phyloP scores from a whole-genome alignment of 2,888 invertebrate species.

The Hydrotaea cyrtoneurina region DNA sequence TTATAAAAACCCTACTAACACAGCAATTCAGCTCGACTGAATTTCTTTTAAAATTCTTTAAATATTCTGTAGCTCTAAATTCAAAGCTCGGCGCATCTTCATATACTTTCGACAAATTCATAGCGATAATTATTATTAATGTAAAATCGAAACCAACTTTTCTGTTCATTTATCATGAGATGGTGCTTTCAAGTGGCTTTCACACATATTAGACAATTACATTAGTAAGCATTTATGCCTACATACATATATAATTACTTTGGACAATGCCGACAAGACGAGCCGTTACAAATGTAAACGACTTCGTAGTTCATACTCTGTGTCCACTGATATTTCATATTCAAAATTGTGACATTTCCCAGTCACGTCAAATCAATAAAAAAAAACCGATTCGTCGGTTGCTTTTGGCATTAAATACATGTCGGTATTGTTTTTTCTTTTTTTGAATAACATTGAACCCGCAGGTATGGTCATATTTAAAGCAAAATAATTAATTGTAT shows the following conservation, averaged over 20 bases:
- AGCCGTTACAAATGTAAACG: background rate
- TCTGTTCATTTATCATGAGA: no score
- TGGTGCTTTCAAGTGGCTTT: no score
- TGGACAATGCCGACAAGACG: background rate
- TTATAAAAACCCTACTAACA: no score
- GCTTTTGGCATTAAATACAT: background rate
- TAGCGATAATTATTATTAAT: no score
- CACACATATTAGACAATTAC: no score
- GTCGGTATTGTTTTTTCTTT: no score
- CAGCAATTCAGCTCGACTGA: background rate
- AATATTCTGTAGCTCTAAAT: no score
- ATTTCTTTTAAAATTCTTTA: background rate
- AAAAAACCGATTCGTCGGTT: background rate
- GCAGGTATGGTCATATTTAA: background rate
- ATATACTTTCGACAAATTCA: no score
- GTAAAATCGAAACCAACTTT: no score
- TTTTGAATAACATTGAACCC: no score
- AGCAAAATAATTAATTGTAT: background rate
- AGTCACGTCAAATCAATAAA: conserved; percentile 18
- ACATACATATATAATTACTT: background rate
- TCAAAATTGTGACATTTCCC: conserved; percentile 5
- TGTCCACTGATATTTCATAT: background rate
- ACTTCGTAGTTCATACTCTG: background rate
- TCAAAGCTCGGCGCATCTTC: no score
- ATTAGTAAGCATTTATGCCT: no score